Evolutionary conservation across 2,113 vertebrate genomes (phyloP).

Genomic region (Elgaria multicarinata): DNA sequence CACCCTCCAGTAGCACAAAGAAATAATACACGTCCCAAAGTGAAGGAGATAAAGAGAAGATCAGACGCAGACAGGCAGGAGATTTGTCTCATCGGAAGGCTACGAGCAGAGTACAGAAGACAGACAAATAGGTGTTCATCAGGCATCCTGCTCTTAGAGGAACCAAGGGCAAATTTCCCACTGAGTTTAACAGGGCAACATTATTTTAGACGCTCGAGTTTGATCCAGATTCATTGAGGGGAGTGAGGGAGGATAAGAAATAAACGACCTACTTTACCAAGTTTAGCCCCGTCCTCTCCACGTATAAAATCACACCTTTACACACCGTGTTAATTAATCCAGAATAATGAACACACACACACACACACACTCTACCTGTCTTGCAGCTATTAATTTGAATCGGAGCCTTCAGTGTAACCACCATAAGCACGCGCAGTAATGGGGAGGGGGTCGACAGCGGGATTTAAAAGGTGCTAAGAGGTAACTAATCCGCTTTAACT

Average conservation of each 20-base stretch:
- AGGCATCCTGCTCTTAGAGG: neutral
- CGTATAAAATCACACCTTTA: neutral
- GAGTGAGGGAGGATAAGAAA: neutral
- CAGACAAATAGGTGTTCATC: neutral
- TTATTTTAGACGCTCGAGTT: neutral
- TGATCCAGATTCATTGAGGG: neutral
- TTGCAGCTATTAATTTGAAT: neutral
- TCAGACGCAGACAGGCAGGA: neutral
- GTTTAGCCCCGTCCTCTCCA: neutral
- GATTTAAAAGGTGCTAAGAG: neutral
- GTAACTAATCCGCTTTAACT: neutral
- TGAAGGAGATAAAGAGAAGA: neutral
- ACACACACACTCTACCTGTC: neutral
- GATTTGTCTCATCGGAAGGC: neutral
- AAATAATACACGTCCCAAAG: neutral
- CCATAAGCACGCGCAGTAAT: neutral
- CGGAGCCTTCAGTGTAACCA: neutral
- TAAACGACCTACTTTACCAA: neutral
- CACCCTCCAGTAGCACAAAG: neutral
- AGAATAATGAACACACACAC: neutral
- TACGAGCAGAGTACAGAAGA: neutral
- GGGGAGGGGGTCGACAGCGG: no score
- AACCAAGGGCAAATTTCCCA: neutral
- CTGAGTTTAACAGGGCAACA: no score
- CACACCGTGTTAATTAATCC: neutral